These are phyloP conservation scores for Spea multiplicata DNA, from an alignment of 2,113 vertebrate species.

Conservation along the genomic window DNA sequence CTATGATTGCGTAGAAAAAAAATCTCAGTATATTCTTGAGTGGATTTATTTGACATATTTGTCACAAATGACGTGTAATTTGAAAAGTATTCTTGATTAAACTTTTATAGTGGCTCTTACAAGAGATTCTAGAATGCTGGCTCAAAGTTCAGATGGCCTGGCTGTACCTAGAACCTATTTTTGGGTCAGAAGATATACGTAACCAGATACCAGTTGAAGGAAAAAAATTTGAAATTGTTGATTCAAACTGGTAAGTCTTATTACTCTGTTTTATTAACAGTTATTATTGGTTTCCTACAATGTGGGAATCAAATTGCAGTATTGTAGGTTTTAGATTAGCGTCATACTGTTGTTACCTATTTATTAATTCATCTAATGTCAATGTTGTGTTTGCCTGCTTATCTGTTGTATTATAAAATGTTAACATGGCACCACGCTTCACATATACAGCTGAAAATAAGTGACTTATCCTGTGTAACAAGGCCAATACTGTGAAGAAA, in stretches of 20 bases:
- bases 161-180: constrained; percentile 43
- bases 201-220: constrained; percentile 42
- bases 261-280: background rate
- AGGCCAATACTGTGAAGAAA: too few relatives aligned
- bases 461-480: too few relatives aligned
- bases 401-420: too few relatives aligned
- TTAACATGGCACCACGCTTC: too few relatives aligned
- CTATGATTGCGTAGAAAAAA: background rate
- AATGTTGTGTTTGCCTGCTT: too few relatives aligned
- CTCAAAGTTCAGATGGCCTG: constrained; percentile 47
- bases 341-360: too few relatives aligned
- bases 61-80: background rate
- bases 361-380: too few relatives aligned
- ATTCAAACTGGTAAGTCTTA: constrained; percentile 43
- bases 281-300: too few relatives aligned
- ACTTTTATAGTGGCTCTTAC: constrained; percentile 4
- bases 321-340: too few relatives aligned
- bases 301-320: too few relatives aligned
- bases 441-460: too few relatives aligned
- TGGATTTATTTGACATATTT: constrained; percentile 15
- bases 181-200: constrained; percentile 36
- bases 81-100: constrained; percentile 10
- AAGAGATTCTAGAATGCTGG: constrained; percentile 45
- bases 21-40: constrained; percentile 7
- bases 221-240: constrained; percentile 48